phyloP scores from a whole-genome alignment of 2,888 invertebrate genomes.

The Parnassius apollo region DNA sequence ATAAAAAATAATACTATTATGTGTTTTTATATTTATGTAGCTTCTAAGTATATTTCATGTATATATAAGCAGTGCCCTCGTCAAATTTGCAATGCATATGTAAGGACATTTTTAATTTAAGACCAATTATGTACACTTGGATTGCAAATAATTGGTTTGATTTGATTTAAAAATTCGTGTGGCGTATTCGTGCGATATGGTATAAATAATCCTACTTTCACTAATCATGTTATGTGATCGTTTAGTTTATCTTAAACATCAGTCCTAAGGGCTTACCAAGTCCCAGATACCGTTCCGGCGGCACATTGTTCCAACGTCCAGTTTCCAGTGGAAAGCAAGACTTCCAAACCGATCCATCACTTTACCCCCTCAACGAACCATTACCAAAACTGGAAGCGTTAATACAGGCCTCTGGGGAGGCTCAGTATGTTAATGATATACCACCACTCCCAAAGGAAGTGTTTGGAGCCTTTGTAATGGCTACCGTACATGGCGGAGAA shows the following conservation, averaged over 20 bases:
- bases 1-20: no score
- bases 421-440: conserved; percentile 84
- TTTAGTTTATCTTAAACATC: conserved; percentile 79
- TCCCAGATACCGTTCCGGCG: conserved; percentile 74
- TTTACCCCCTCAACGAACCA: conserved; percentile 86
- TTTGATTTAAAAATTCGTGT: no score
- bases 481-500: conserved; percentile 79
- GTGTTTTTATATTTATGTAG: no score
- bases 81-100: no score
- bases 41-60: no score
- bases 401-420: conserved; percentile 85
- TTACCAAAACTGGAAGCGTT: conserved; percentile 83
- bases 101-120: no score
- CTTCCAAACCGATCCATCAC: conserved; percentile 81
- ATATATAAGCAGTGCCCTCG: no score
- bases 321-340: conserved; percentile 82
- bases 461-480: conserved; percentile 84
- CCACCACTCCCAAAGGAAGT: conserved; percentile 82
- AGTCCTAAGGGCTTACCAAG: conserved; percentile 64
- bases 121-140: no score
- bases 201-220: neutral
- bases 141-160: no score
- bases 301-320: conserved; percentile 72
- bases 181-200: no score
- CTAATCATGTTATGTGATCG: neutral